Evolutionary conservation across 2,113 vertebrate species (phyloP), one percentile per base, ranked within the genome.

Genomic region (Montifringilla adamsi): DNA sequence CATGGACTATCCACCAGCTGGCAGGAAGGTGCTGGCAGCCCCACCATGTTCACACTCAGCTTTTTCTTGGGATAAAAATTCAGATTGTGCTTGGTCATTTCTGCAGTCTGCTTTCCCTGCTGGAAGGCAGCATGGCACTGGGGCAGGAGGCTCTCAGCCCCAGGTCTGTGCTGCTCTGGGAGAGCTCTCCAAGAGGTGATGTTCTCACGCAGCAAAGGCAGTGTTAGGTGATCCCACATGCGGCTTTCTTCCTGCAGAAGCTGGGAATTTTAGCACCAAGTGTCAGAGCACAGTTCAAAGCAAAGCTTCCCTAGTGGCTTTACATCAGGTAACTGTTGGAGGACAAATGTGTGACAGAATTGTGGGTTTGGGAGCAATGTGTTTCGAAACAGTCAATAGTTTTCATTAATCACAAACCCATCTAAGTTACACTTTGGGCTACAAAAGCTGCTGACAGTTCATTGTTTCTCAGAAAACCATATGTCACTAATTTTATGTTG

Each of bases 1-100:
- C 82, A 68, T 1, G 6, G 62, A 66, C 68, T 33, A 2, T 24
- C 76, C 83, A n/a, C 84, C 84, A 93, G 82, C 59, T 77, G 96
- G 92, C 89, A 92, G 92, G 80, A 96, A 55, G 90, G 77, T 95
- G 49, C 87, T 81, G 56, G 81, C 70, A 59, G 94, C 81, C n/a
- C 64, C 10, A n/a, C 0, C 1, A 66, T 87, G 37, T 69, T 78
- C 35, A 20, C 2, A 4, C 41, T 70, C 43, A 70, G 70, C 63
- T 90, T 91, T 87, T 56, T 22, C 66, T 58, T 84, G 59, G 39
- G 47, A 53, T 13, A 66, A 33, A 46, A 63, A 35, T 0, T 41
- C 43, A 10, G 30, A 10, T 74, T 87, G 35, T 88, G 35, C 67
- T 74, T 52, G 63, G 78, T 90, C 78, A 55, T 55, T 83, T 74